Conservation (phyloP, 2,113 vertebrate species). For the Dendrocopos noguchii region DNA sequence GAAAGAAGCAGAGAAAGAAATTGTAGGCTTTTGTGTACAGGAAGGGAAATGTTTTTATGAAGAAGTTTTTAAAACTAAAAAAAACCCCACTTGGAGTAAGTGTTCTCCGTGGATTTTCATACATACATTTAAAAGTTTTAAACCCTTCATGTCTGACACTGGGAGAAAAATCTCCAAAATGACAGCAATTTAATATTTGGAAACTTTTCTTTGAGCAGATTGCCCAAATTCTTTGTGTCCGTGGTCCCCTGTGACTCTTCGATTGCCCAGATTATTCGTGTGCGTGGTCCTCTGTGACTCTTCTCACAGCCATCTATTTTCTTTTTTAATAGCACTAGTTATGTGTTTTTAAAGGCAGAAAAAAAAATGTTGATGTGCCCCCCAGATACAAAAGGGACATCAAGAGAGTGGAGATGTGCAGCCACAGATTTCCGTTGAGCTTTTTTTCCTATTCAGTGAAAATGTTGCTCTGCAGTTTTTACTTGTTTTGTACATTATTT, state of each 20-base stretch:
- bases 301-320: neutral
- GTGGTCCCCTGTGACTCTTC: neutral
- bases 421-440: neutral
- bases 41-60: neutral
- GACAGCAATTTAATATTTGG: neutral
- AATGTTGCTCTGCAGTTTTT: neutral
- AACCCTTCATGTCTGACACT: neutral
- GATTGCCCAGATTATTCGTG: neutral
- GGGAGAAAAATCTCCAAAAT: neutral
- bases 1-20: neutral
- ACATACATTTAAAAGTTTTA: neutral
- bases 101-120: neutral
- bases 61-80: neutral
- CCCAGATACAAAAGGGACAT: neutral
- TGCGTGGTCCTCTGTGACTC: neutral
- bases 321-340: neutral
- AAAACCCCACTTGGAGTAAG: neutral
- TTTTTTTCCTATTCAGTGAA: neutral
- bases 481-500: neutral
- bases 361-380: neutral
- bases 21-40: neutral
- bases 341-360: neutral
- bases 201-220: slow-evolving; percentile 7
- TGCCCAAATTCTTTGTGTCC: neutral
- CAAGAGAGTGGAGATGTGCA: neutral